Conservation (phyloP, 2,888 invertebrate species). For the Caenorhabditis virilis region DNA sequence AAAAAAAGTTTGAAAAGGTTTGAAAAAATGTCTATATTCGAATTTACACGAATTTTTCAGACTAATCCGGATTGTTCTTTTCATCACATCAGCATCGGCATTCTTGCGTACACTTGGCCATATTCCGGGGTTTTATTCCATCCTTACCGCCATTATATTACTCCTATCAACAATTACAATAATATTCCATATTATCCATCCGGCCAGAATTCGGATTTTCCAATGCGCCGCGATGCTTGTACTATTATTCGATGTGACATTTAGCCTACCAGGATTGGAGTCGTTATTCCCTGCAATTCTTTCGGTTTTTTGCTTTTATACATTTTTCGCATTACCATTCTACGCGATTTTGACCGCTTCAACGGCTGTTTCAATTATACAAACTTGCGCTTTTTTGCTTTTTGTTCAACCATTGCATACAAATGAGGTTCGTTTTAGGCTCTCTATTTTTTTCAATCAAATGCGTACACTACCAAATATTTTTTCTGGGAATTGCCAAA, state of each 20-base stretch:
- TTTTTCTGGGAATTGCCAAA: no score
- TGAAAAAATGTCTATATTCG: neutral
- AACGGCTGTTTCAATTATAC: conserved; percentile 21
- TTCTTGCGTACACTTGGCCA: conserved; percentile 37
- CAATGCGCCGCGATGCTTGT: conserved; percentile 15
- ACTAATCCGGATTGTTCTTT: conserved; percentile 21
- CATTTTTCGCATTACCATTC: conserved; percentile 50
- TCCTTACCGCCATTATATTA: conserved; percentile 19
- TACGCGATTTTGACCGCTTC: conserved; percentile 20
- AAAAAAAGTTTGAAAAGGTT: neutral
- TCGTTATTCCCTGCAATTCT: conserved; percentile 57
- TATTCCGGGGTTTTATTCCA: conserved; percentile 22
- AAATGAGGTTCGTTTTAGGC: conserved; percentile 40
- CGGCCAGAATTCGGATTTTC: conserved; percentile 7
- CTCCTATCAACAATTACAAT: conserved; percentile 26
- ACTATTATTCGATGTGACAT: conserved; percentile 22
- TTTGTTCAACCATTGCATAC: conserved; percentile 34
- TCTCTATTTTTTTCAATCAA: no score
- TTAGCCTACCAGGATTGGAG: conserved; percentile 40
- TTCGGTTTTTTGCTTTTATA: conserved; percentile 51
- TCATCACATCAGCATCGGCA: conserved; percentile 32
- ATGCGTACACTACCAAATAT: no score
- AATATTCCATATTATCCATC: conserved; percentile 21
- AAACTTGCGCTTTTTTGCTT: conserved; percentile 28
- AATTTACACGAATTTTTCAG: conserved; percentile 10